Conservation (phyloP, 2,797 vertebrate species). For the Manis javanica region DNA sequence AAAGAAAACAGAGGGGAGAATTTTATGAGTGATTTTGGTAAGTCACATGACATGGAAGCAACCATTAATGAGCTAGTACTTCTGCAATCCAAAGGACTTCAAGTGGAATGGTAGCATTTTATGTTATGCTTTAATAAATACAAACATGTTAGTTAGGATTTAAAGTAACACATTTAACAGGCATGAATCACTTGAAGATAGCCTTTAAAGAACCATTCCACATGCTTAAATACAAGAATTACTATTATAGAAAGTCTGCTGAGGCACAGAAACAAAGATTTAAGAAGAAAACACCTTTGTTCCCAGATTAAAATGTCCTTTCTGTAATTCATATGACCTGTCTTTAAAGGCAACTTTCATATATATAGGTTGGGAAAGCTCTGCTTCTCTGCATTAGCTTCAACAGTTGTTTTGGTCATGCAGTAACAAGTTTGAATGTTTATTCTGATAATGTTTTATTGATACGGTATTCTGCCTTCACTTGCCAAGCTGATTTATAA, state of each 20-base stretch:
- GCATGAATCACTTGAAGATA: background rate
- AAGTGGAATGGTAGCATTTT: background rate
- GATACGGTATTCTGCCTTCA: background rate
- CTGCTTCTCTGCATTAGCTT: background rate
- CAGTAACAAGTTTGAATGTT: background rate
- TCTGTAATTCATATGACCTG: background rate
- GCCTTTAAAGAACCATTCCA: background rate
- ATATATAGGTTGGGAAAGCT: background rate
- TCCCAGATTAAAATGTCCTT: constrained; percentile 2
- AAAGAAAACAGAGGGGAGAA: background rate
- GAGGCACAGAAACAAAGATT: background rate
- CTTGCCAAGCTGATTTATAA: background rate
- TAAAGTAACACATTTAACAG: constrained; percentile 18
- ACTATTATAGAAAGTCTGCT: background rate
- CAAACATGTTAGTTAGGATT: background rate
- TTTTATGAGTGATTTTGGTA: background rate
- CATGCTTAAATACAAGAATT: background rate
- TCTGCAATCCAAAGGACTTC: background rate
- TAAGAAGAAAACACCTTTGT: background rate
- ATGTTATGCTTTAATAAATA: background rate
- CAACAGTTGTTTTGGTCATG: background rate
- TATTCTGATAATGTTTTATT: background rate
- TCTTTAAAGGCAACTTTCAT: background rate
- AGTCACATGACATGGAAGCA: background rate
- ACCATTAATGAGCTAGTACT: background rate